phyloP scores from a whole-genome alignment of 2,113 vertebrate species.

The Oryzias celebensis region DNA sequence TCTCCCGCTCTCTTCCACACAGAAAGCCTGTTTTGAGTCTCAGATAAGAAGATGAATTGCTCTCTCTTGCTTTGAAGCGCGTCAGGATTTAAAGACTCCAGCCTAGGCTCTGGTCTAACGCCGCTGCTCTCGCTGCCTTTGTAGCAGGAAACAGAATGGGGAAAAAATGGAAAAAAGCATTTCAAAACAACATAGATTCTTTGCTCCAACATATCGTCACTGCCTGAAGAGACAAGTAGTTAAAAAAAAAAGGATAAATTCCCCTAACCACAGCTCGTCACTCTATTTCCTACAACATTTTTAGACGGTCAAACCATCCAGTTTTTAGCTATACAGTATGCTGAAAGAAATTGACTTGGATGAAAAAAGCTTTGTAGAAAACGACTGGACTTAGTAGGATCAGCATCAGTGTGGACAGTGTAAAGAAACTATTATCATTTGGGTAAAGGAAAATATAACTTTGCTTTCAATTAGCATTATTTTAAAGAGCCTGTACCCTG shows the following conservation, averaged over 20 bases:
- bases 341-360: slow-evolving; percentile 43
- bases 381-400: slow-evolving; percentile 36
- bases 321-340: background rate
- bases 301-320: slow-evolving; percentile 27
- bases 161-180: slow-evolving; percentile 61
- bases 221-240: slow-evolving; percentile 61
- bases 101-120: slow-evolving; percentile 75
- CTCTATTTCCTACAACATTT: slow-evolving; percentile 53
- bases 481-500: no score
- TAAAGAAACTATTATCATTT: background rate
- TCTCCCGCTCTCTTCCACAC: slow-evolving; percentile 70
- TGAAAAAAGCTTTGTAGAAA: slow-evolving; percentile 27
- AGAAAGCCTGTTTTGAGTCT: slow-evolving; percentile 83
- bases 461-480: no score
- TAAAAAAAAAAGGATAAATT: slow-evolving; percentile 48
- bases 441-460: background rate
- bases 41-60: slow-evolving; percentile 86
- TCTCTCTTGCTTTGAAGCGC: slow-evolving; percentile 81
- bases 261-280: slow-evolving; percentile 32
- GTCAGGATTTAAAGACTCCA: slow-evolving; percentile 84
- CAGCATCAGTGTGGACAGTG: slow-evolving; percentile 18
- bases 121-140: slow-evolving; percentile 77
- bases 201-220: slow-evolving; percentile 60
- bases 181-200: slow-evolving; percentile 79
- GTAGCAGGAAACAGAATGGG: slow-evolving; percentile 67